Conservation (phyloP, 2,113 vertebrate genomes). For the Ailurus styani region DNA sequence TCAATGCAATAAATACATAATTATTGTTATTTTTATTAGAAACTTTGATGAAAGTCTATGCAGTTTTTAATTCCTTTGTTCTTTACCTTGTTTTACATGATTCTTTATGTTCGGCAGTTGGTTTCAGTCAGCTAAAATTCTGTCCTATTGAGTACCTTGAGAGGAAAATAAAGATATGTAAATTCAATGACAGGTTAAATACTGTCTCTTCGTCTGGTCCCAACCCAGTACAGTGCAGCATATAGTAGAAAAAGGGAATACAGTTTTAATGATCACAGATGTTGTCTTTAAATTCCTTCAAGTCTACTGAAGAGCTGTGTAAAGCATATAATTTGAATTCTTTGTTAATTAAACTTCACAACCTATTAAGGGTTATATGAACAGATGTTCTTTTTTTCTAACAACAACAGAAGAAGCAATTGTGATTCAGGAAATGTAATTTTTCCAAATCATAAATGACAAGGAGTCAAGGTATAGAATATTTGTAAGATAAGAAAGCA, state of each 20-base stretch:
- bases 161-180: background rate
- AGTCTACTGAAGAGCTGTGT: background rate
- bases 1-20: background rate
- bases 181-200: background rate
- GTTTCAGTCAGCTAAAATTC: background rate
- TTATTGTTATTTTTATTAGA: background rate
- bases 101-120: background rate
- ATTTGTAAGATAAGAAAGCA: background rate
- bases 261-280: background rate
- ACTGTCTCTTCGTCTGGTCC: background rate
- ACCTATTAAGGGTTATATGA: background rate
- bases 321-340: background rate
- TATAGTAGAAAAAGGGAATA: background rate
- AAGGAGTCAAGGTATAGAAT: background rate
- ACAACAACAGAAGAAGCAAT: background rate
- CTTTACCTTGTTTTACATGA: background rate
- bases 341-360: background rate
- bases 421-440: background rate
- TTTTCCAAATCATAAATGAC: background rate
- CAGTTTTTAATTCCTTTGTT: background rate
- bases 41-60: background rate
- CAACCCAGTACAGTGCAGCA: background rate
- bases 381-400: background rate
- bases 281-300: background rate
- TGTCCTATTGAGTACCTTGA: background rate